phyloP scores from a whole-genome alignment of 2,888 invertebrate genomes.

The Automeris io region DNA sequence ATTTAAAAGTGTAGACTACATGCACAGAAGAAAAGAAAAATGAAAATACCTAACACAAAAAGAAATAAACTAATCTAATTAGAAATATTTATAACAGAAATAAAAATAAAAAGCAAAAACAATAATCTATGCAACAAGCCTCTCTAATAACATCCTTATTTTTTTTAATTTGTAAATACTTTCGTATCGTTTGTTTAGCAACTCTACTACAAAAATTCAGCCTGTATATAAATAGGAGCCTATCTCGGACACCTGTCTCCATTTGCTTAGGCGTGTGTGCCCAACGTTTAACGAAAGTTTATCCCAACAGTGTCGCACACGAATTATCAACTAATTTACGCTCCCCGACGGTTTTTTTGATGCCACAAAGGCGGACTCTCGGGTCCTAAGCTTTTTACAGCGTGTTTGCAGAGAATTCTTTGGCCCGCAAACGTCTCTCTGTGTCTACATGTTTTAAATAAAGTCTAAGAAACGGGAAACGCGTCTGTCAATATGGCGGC shows the following conservation, averaged over 20 bases:
- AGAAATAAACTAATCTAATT: no score
- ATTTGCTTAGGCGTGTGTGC: conserved; percentile 73
- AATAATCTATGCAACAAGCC: no score
- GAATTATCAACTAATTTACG: conserved; percentile 75
- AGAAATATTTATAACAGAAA: no score
- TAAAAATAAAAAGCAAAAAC: no score
- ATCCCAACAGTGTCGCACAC: conserved; percentile 60
- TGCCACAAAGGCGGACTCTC: conserved; percentile 28
- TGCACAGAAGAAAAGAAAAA: no score
- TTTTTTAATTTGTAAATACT: no score
- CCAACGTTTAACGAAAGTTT: conserved; percentile 71
- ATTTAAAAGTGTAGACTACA: no score
- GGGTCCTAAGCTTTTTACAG: conserved; percentile 6
- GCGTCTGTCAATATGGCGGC: conserved; percentile 1
- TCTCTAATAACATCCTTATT: no score
- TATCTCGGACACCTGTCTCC: conserved; percentile 70
- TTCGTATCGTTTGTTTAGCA: no score
- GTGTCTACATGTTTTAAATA: background rate
- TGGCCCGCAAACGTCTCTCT: background rate
- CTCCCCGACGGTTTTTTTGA: conserved; percentile 53
- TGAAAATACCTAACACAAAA: no score
- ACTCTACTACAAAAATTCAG: no score
- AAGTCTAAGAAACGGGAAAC: background rate
- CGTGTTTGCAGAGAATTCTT: background rate
- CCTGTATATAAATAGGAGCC: conserved; percentile 64